A percentile compares a stretch with the other conserved stretches of the same genome.
phyloP scores from a whole-genome alignment of 2,888 invertebrate genomes.

The Toxonevra muliebris region DNA sequence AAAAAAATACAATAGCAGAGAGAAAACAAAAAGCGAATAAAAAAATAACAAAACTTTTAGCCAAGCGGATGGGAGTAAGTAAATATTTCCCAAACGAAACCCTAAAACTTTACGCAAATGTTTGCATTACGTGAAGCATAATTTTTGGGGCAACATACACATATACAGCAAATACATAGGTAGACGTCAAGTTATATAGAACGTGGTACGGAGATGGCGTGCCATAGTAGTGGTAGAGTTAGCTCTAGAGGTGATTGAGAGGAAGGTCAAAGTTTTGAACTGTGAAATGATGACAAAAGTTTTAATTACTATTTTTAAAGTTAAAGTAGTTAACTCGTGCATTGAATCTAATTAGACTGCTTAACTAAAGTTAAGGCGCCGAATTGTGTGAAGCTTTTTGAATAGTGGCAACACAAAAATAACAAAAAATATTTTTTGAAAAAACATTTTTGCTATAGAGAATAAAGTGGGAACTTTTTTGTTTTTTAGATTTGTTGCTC shows the following conservation, averaged over 20 bases:
- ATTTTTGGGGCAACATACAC: slow-evolving; percentile 23
- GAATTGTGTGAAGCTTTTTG: neutral
- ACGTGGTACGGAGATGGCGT: no score
- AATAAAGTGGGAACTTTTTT: slow-evolving; percentile 4
- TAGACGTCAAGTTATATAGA: neutral
- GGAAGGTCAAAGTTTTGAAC: slow-evolving; percentile 12
- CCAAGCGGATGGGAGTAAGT: neutral
- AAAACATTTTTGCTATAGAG: no score
- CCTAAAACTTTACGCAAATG: slow-evolving; percentile 43
- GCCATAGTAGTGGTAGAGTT: neutral
- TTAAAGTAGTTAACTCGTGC: slow-evolving; percentile 58
- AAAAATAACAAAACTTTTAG: slow-evolving; percentile 3
- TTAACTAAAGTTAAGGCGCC: slow-evolving; percentile 32
- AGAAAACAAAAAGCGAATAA: neutral
- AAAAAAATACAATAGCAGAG: neutral
- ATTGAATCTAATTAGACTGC: slow-evolving; percentile 57
- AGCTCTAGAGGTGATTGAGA: neutral
- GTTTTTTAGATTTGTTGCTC: neutral
- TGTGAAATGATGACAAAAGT: slow-evolving; percentile 54
- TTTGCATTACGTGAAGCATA: slow-evolving; percentile 45
- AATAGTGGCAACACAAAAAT: no score
- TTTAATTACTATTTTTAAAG: slow-evolving; percentile 56
- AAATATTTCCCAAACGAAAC: slow-evolving; percentile 3
- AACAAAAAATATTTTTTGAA: no score
- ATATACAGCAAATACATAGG: neutral